Conservation (phyloP, 1,140 invertebrate species). For the Penaeus chinensis region DNA sequence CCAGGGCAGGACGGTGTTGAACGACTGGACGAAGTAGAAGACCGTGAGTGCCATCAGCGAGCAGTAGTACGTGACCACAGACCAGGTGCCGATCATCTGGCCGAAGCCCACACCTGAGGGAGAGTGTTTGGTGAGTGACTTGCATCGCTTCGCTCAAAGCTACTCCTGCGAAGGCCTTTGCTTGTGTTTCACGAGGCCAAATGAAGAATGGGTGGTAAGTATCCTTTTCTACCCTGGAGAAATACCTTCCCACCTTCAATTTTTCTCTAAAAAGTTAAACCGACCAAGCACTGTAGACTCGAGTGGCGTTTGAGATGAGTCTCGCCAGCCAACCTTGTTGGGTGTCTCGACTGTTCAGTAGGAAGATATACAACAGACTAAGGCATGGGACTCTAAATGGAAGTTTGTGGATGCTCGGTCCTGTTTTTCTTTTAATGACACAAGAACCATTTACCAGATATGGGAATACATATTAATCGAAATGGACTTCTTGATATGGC, state of each 20-base stretch:
- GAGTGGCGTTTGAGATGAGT: too few relatives aligned
- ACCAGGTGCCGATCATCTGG: slow-evolving; percentile 66
- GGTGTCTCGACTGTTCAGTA: too few relatives aligned
- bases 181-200: neutral
- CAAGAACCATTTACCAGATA: neutral
- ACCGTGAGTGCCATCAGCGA: slow-evolving; percentile 68
- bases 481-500: neutral
- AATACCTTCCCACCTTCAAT: too few relatives aligned
- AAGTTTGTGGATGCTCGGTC: too few relatives aligned
- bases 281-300: too few relatives aligned
- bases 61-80: slow-evolving; percentile 68
- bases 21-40: slow-evolving; percentile 69
- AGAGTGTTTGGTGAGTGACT: neutral
- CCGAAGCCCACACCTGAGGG: slow-evolving; percentile 69
- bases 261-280: neutral
- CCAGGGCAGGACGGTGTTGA: slow-evolving; percentile 67
- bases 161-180: neutral
- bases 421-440: neutral
- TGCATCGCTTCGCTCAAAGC: too few relatives aligned
- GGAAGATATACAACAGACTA: neutral
- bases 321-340: too few relatives aligned
- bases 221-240: too few relatives aligned
- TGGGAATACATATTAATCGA: neutral
- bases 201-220: too few relatives aligned
- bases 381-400: neutral